These are phyloP conservation scores for Acrossocheilus fasciatus DNA, from an alignment of 2,797 vertebrate genomes.

Conservation along the genomic window DNA sequence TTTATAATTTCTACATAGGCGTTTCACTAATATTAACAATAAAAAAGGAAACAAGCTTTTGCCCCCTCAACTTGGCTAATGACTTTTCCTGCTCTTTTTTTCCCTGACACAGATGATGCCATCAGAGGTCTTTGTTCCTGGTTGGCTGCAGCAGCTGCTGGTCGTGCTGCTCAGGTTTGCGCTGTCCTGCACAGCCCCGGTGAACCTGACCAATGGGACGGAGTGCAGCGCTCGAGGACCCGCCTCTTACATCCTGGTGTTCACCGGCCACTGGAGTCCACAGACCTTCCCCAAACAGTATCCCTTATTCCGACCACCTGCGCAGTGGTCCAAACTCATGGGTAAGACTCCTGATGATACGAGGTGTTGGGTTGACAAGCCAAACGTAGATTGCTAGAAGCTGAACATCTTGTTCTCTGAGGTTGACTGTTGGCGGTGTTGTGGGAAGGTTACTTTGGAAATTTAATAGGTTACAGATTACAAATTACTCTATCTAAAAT, in stretches of 20 bases:
- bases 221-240: slow-evolving; percentile 78
- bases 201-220: slow-evolving; percentile 70
- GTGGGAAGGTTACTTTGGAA: too few species aligned
- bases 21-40: neutral
- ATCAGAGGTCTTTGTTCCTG: slow-evolving; percentile 70
- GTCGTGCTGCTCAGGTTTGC: slow-evolving; percentile 75
- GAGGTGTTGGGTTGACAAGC: neutral
- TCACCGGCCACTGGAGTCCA: slow-evolving; percentile 83
- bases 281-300: slow-evolving; percentile 86
- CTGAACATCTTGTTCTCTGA: slow-evolving; percentile 12
- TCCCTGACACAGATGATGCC: slow-evolving; percentile 78
- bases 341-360: slow-evolving; percentile 71
- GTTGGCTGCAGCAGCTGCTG: slow-evolving; percentile 78
- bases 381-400: neutral
- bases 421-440: neutral
- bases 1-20: neutral
- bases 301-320: slow-evolving; percentile 83
- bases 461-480: too few species aligned
- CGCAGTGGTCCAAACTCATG: slow-evolving; percentile 86
- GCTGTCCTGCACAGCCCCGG: slow-evolving; percentile 68
- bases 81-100: slow-evolving; percentile 55
- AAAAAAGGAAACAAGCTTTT: neutral
- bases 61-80: slow-evolving; percentile 5
- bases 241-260: slow-evolving; percentile 83
- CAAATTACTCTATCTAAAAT: too few species aligned